phyloP scores from a whole-genome alignment of 2,888 invertebrate species.

The Eupithecia dodoneata region DNA sequence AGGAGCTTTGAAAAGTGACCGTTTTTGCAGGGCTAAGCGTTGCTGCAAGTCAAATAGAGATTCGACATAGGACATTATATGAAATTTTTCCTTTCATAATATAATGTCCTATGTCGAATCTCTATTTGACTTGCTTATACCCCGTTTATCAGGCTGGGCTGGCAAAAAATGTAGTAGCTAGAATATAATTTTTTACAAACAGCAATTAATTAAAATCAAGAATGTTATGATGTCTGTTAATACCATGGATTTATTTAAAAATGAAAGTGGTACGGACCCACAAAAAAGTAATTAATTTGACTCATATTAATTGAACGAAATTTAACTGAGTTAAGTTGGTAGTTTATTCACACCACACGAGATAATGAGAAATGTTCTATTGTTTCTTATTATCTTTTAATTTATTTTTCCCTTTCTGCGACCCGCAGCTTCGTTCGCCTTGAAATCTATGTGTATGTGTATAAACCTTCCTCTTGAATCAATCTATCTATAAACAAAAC shows the following conservation, averaged over 20 bases:
- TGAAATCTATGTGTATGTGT: too few species aligned
- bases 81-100: too few species aligned
- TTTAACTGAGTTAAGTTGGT: slow-evolving; percentile 11
- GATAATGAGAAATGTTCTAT: slow-evolving; percentile 52
- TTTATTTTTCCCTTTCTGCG: slow-evolving; percentile 44
- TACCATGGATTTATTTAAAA: background rate
- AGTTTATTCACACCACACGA: slow-evolving; percentile 38
- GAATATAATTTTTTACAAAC: too few species aligned
- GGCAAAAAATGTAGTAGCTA: too few species aligned
- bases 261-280: background rate
- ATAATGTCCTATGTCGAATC: background rate
- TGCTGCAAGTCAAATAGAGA: background rate
- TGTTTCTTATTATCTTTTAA: slow-evolving; percentile 53
- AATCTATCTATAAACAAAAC: too few species aligned
- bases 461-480: too few species aligned
- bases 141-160: too few species aligned
- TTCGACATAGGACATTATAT: background rate
- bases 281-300: slow-evolving; percentile 13
- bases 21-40: background rate
- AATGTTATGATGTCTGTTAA: background rate
- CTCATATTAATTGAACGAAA: slow-evolving; percentile 5
- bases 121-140: background rate
- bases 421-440: too few species aligned
- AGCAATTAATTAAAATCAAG: background rate
- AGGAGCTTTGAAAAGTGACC: background rate